phyloP scores from a whole-genome alignment of 2,113 vertebrate species.

The Craseonycteris thonglongyai region DNA sequence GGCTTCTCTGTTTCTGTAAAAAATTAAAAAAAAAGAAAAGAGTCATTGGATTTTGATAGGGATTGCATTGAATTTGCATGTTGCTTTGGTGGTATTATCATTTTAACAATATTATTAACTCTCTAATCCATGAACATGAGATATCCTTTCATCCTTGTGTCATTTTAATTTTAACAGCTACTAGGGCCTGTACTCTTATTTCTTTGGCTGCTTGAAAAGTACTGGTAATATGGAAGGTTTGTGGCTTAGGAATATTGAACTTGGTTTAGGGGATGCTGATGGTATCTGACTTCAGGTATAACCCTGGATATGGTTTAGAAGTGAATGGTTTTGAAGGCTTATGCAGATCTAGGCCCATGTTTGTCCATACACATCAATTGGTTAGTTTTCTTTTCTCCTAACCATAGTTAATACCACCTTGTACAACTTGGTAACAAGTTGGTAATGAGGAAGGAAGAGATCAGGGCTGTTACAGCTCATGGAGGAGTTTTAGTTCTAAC shows the following conservation, averaged over 20 bases:
- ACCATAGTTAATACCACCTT: not conserved
- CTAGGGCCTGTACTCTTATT: not conserved
- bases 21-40: not conserved
- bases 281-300: not conserved
- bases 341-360: not conserved
- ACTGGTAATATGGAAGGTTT: not conserved
- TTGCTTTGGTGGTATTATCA: constrained; percentile 11
- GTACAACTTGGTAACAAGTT: not conserved
- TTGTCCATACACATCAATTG: not conserved
- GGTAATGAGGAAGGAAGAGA: not conserved
- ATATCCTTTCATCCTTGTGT: not conserved
- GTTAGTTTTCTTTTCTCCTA: not conserved
- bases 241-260: constrained; percentile 3
- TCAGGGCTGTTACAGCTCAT: not conserved
- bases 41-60: not conserved
- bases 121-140: not conserved
- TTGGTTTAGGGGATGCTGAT: not conserved
- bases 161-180: constrained; percentile 23
- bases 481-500: not conserved
- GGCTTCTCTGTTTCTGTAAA: constrained; percentile 17
- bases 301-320: constrained; percentile 11
- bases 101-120: not conserved
- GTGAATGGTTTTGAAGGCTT: not conserved
- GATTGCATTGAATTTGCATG: not conserved
- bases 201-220: constrained; percentile 20